Conservation (phyloP, 2,888 invertebrate species). For the Tineola bisselliella region DNA sequence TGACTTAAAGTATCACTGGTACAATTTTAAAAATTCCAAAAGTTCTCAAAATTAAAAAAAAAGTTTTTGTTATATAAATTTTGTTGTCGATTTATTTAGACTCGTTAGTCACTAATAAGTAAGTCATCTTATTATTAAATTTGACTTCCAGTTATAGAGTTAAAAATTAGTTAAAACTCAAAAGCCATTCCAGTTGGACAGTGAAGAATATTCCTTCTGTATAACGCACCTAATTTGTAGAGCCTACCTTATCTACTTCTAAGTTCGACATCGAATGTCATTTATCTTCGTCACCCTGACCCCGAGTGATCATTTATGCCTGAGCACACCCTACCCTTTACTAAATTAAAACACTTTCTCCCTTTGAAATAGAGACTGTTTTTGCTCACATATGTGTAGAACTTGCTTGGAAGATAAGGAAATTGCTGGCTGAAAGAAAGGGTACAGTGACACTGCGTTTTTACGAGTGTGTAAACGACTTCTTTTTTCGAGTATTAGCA, state of each 20-base stretch:
- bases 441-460: conserved; percentile 51
- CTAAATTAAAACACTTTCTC: conserved; percentile 3
- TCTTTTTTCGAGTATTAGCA: background rate
- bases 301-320: conserved; percentile 67
- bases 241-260: conserved; percentile 65
- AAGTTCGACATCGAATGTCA: conserved; percentile 63
- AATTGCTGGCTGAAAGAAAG: conserved; percentile 50
- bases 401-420: conserved; percentile 32
- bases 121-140: too few species aligned
- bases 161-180: conserved; percentile 61
- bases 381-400: conserved; percentile 52
- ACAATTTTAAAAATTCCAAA: too few species aligned
- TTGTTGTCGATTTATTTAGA: too few species aligned
- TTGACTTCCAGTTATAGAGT: too few species aligned
- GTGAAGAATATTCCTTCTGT: conserved; percentile 50
- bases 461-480: conserved; percentile 18
- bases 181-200: conserved; percentile 36
- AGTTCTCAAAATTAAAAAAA: too few species aligned
- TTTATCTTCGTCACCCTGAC: conserved; percentile 68
- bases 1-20: too few species aligned
- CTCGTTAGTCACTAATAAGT: too few species aligned
- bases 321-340: conserved; percentile 67
- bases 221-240: conserved; percentile 63
- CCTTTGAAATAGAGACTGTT: conserved; percentile 29
- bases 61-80: too few species aligned